Evolutionary conservation across 1,140 invertebrate genomes (phyloP), one percentile per base, ranked within the genome.

Genomic region (Drosophila dunni): DNA sequence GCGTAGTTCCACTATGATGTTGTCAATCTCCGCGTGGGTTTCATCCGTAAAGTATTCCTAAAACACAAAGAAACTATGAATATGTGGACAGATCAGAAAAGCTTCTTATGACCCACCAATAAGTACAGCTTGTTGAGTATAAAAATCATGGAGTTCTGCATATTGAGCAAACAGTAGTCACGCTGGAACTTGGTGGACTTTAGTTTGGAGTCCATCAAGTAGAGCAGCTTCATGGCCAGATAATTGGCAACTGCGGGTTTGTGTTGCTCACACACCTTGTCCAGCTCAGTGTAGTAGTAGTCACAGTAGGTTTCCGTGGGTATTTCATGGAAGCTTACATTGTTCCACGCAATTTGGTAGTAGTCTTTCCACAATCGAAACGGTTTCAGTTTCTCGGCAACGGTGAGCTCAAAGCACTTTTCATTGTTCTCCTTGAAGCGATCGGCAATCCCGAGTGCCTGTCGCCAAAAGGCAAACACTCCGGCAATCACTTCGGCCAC

Each of bases 1-100:
- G 42, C 94, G 92, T 15, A 97, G 95, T 45, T 91, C 80, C 33
- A 54, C 60, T 6, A 91, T 78, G 7, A 91, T 78, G 4, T 11
- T 67, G 0, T 29, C 20, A 11, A 91, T 71, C n/a, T 53, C 50
- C n/a, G n/a, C 4, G 1, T 38, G 66, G 0, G 66, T 78, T 6
- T 84, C 82, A 0, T 88, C 66, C 5, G 51, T 75, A 24, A 91
- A 91, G 42, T 84, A 74, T 45, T 76, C 68, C 90, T 91, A 17
- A 2, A 40, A 0, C 1, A 29, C 0, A 17, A 56, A 24, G n/a
- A 42, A 50, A n/a, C 24, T 40, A 17, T 10, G 7, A 20, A 13
- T 56, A 17, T 34, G 15, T 50, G 8, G 9, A 13, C n/a, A 42
- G 11, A 42, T 42, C 6, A 13, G 10, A 42, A 0, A 6, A 13